phyloP scores from a whole-genome alignment of 2,797 vertebrate genomes.

The Calcarius lapponicus region DNA sequence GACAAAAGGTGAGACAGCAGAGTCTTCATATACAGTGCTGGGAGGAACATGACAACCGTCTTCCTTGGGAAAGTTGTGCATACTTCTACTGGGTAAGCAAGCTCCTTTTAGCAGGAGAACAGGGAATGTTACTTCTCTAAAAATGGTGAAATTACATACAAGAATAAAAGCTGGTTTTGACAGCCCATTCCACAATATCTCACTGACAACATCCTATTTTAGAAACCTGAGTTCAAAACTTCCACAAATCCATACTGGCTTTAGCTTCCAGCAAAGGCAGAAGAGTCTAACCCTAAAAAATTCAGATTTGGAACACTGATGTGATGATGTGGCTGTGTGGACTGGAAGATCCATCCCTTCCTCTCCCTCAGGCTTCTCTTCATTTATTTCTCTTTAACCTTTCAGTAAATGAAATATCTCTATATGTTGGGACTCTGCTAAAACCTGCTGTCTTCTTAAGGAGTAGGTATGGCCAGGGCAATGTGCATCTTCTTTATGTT shows the following conservation, averaged over 20 bases:
- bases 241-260: neutral
- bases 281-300: neutral
- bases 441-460: neutral
- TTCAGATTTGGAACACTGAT: neutral
- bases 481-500: fast-evolving
- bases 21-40: neutral
- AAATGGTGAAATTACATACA: neutral
- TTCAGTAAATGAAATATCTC: neutral
- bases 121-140: neutral
- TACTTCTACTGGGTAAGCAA: neutral
- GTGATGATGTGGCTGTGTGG: neutral
- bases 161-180: neutral
- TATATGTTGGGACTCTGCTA: neutral
- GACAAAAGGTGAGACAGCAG: neutral
- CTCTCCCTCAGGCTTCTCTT: neutral
- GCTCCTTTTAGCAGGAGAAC: neutral
- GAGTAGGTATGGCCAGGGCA: neutral
- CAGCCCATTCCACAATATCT: neutral
- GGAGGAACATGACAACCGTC: neutral
- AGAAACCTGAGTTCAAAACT: neutral
- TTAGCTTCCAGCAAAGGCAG: neutral
- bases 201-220: neutral
- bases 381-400: conserved; percentile 17
- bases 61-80: neutral
- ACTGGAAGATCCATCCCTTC: conserved; percentile 30